A percentile compares a stretch with the other conserved stretches of the same genome.
phyloP scores from a whole-genome alignment of 64 coral and sea anemone genomes.

The Pachyseris speciosa region DNA sequence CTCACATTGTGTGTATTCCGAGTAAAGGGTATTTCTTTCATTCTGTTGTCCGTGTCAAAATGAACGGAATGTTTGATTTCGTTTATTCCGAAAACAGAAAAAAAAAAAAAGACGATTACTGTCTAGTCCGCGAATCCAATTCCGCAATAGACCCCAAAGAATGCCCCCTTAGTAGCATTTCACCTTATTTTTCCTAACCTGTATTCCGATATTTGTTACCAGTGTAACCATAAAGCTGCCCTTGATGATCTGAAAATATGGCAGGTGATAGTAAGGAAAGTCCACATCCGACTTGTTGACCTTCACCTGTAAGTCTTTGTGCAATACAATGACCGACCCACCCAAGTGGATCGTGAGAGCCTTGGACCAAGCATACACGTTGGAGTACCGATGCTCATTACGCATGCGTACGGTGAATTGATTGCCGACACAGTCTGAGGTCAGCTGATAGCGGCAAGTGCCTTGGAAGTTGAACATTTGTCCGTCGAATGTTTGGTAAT shows the following conservation, averaged over 20 bases:
- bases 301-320: slow-evolving; percentile 71
- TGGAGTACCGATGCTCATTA: slow-evolving; percentile 78
- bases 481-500: slow-evolving; percentile 96
- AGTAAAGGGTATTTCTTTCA: too few relatives aligned
- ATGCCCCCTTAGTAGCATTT: too few relatives aligned
- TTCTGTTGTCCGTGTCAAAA: too few relatives aligned
- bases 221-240: slow-evolving; percentile 83
- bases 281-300: slow-evolving; percentile 65
- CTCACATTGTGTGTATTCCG: too few relatives aligned
- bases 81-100: too few relatives aligned
- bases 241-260: slow-evolving; percentile 83
- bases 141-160: too few relatives aligned
- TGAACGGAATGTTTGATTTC: too few relatives aligned
- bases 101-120: too few relatives aligned
- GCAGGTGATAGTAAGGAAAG: slow-evolving; percentile 79
- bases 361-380: slow-evolving; percentile 81
- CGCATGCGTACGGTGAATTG: slow-evolving; percentile 96
- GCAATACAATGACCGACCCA: slow-evolving; percentile 49
- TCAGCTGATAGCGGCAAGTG: slow-evolving; percentile 86
- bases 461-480: slow-evolving; percentile 98
- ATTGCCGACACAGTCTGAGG: slow-evolving; percentile 76
- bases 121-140: too few relatives aligned
- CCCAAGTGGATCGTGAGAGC: slow-evolving; percentile 77
- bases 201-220: slow-evolving; percentile 68
- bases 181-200: slow-evolving; percentile 20